Conservation (phyloP, 2,888 invertebrate species). For the Lithophane ornitopus region DNA sequence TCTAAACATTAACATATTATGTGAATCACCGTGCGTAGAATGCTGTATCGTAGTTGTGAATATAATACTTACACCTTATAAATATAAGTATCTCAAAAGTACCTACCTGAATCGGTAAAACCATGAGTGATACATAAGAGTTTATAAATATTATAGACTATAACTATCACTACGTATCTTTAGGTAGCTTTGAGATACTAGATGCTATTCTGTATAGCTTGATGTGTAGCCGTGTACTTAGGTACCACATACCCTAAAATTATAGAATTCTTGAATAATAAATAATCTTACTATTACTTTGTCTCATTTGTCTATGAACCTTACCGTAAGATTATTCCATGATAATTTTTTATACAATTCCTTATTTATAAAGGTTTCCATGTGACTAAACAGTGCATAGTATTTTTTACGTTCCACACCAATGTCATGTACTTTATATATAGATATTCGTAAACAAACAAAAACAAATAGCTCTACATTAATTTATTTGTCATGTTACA, state of each 20-base stretch:
- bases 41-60: constrained; percentile 39
- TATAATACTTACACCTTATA: constrained; percentile 18
- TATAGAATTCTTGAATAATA: no score
- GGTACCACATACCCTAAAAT: no score
- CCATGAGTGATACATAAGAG: constrained; percentile 12
- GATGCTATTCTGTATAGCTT: no score
- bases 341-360: not conserved
- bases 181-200: no score
- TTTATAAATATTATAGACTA: not conserved
- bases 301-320: no score
- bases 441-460: not conserved
- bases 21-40: constrained; percentile 45
- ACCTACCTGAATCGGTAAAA: constrained; percentile 13
- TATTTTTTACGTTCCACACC: not conserved
- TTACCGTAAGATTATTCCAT: no score
- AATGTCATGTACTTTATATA: not conserved
- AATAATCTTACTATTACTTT: no score
- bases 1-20: constrained; percentile 42
- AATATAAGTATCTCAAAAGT: not conserved
- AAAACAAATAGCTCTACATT: not conserved
- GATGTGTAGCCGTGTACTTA: no score
- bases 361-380: not conserved
- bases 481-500: constrained; percentile 14
- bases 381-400: not conserved
- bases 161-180: no score